phyloP scores from a whole-genome alignment of 2,113 vertebrate species.

The Melierax canorus region DNA sequence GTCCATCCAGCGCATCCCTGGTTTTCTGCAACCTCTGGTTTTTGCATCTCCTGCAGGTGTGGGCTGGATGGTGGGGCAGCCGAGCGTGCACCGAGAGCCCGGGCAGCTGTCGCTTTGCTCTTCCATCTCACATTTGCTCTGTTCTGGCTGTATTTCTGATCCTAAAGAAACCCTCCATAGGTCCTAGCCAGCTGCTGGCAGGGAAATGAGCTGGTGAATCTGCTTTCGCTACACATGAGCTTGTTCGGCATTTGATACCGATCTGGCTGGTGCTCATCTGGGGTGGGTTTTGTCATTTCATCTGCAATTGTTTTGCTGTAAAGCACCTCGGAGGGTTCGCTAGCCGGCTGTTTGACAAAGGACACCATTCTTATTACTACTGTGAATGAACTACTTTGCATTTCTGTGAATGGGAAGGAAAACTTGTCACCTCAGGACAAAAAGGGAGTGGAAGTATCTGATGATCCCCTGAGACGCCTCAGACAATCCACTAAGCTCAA shows the following conservation, averaged over 20 bases:
- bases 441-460: conserved; percentile 56
- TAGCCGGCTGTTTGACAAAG: neutral
- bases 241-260: neutral
- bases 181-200: conserved; percentile 5
- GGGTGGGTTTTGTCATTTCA: conserved; percentile 43
- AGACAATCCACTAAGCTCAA: conserved; percentile 46
- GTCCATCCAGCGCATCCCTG: neutral
- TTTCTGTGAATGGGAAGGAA: conserved; percentile 56
- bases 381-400: conserved; percentile 58
- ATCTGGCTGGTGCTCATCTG: conserved; percentile 5
- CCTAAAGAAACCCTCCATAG: neutral
- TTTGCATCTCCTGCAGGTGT: neutral
- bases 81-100: neutral
- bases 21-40: neutral
- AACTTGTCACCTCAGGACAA: conserved; percentile 59
- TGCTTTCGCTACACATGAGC: neutral
- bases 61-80: neutral
- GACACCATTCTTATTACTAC: neutral
- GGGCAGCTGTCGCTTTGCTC: neutral
- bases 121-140: neutral
- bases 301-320: conserved; percentile 23
- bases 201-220: conserved; percentile 28
- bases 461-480: conserved; percentile 42
- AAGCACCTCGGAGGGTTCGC: neutral
- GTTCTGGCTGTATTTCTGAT: neutral